A percentile compares a stretch with the other conserved stretches of the same genome.
Conservation (phyloP, 2,888 invertebrate genomes). For the Criorhina ranunculi region DNA sequence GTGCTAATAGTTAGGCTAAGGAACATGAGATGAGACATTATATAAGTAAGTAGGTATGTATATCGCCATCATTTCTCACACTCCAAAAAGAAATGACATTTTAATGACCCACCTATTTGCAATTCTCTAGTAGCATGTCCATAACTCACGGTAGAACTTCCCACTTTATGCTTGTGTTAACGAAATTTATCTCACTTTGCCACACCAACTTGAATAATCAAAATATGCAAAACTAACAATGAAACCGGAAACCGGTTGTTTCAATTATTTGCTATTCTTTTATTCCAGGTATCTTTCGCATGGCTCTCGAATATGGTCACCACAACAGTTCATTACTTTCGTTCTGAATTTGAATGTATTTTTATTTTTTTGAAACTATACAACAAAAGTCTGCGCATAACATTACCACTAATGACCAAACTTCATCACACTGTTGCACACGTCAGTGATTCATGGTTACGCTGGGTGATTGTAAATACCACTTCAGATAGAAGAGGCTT, state of each 20-base stretch:
- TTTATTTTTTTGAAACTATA: background rate
- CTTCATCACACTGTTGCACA: background rate
- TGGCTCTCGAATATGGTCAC: background rate
- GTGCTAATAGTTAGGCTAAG: no score
- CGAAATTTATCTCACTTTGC: background rate
- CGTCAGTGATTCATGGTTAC: background rate
- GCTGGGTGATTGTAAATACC: background rate
- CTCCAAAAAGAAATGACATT: no score
- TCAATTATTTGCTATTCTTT: background rate
- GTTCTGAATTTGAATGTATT: slow-evolving; percentile 10
- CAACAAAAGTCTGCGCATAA: background rate
- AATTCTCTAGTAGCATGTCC: background rate
- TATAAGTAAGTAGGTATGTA: no score
- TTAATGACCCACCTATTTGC: background rate
- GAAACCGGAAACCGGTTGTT: background rate
- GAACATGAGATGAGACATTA: no score
- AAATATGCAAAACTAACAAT: slow-evolving; percentile 10
- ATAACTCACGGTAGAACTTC: background rate
- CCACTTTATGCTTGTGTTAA: no score
- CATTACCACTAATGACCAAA: background rate
- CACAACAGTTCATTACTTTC: slow-evolving; percentile 21
- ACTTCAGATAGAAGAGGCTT: background rate
- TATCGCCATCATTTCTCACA: no score
- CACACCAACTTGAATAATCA: background rate
- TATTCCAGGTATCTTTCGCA: slow-evolving; percentile 3